A percentile compares a stretch with the other conserved stretches of the same genome.
Evolutionary conservation across 2,113 vertebrate species (phyloP).

Genomic region (Quiscalus mexicanus): DNA sequence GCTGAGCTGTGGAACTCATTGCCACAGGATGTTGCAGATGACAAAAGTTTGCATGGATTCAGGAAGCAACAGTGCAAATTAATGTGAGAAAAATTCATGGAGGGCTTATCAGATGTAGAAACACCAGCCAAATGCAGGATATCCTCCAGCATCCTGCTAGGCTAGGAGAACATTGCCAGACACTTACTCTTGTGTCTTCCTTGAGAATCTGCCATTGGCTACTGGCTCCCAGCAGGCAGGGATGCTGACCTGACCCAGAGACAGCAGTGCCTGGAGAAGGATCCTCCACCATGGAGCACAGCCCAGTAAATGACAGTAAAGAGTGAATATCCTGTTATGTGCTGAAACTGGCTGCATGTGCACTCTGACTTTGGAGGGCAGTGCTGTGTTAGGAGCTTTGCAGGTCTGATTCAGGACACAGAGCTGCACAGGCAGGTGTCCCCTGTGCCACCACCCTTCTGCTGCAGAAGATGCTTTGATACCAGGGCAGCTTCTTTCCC

Average conservation of each 20-base stretch:
- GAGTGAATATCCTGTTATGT: background rate
- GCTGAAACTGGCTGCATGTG: background rate
- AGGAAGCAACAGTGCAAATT: background rate
- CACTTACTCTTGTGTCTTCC: background rate
- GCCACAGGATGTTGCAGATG: background rate
- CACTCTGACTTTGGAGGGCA: background rate
- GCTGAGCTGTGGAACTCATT: background rate
- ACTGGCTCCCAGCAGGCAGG: background rate
- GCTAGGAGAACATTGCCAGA: background rate
- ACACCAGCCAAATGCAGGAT: background rate
- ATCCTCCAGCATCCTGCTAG: background rate
- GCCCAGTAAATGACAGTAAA: background rate
- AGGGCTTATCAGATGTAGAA: background rate
- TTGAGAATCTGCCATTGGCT: background rate
- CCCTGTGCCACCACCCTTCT: background rate
- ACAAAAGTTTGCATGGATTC: background rate
- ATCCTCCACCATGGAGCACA: background rate
- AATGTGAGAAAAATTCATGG: background rate
- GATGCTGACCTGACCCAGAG: background rate
- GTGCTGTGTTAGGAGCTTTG: background rate
- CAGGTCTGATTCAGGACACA: background rate
- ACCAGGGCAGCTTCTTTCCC: background rate
- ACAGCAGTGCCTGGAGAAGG: background rate
- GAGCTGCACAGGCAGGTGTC: background rate
- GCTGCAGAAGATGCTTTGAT: background rate